A percentile compares a stretch with the other conserved stretches of the same genome.
Conservation (phyloP, 2,113 vertebrate species). For the Rissa tridactyla region DNA sequence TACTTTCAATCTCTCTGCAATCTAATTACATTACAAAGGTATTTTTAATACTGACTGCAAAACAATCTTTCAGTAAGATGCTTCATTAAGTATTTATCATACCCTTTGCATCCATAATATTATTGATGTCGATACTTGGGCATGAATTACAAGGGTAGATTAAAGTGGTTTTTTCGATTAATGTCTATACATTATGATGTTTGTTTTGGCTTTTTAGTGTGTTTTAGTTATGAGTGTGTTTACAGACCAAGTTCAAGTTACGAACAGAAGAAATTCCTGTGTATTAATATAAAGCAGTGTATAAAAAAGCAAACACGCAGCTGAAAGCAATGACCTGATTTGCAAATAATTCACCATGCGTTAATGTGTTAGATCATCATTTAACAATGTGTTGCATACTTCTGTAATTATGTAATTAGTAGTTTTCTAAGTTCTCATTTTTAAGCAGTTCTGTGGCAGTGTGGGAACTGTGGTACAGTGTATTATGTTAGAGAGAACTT, state of each 20-base stretch:
- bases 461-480: neutral
- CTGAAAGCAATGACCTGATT: neutral
- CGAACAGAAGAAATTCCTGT: constrained; percentile 53
- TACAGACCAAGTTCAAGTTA: constrained; percentile 44
- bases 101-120: constrained; percentile 44
- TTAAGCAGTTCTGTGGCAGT: neutral
- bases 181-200: constrained; percentile 59
- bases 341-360: neutral
- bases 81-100: constrained; percentile 66
- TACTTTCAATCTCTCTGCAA: constrained; percentile 5
- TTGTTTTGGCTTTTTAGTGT: constrained; percentile 25
- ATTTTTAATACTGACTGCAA: constrained; percentile 65
- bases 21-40: constrained; percentile 69
- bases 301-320: neutral
- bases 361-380: neutral
- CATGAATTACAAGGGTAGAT: neutral
- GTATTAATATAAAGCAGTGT: neutral
- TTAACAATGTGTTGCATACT: neutral
- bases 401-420: neutral
- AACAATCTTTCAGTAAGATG: constrained; percentile 56
- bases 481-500: neutral
- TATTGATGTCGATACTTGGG: constrained; percentile 55
- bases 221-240: constrained; percentile 36
- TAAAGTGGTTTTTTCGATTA: neutral
- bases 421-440: neutral